Evolutionary conservation across 1,140 invertebrate genomes (phyloP).

Genomic region (Drosophila bipectinata): DNA sequence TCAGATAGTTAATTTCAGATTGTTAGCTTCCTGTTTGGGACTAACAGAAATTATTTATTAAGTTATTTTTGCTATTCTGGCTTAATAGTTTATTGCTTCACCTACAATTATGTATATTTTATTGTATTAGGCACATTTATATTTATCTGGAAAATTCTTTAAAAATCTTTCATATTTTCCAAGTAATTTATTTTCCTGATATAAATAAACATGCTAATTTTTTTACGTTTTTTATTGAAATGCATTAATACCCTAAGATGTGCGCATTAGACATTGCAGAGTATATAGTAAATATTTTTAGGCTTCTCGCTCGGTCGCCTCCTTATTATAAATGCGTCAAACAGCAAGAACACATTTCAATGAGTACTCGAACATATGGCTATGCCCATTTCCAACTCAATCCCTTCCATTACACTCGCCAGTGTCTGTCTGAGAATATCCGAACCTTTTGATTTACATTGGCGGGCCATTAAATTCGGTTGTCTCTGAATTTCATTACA

Average conservation of each 20-base stretch:
- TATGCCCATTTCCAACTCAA: neutral
- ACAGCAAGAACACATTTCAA: slow-evolving; percentile 30
- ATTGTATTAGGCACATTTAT: neutral
- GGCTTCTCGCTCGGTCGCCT: slow-evolving; percentile 1
- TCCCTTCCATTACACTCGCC: slow-evolving; percentile 29
- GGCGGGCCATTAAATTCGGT: slow-evolving; percentile 33
- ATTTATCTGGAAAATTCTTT: neutral
- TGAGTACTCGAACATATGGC: slow-evolving; percentile 38
- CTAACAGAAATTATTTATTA: neutral
- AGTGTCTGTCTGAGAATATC: slow-evolving; percentile 9
- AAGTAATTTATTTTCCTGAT: neutral
- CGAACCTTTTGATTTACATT: slow-evolving; percentile 45
- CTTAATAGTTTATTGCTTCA: neutral
- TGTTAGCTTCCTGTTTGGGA: neutral
- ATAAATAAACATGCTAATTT: neutral
- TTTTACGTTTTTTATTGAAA: neutral
- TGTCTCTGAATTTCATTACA: slow-evolving; percentile 51
- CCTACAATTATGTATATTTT: neutral
- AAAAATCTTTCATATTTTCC: neutral
- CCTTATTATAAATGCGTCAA: slow-evolving; percentile 44
- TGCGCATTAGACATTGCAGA: slow-evolving; percentile 5
- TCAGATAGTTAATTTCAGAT: neutral
- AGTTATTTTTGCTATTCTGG: neutral
- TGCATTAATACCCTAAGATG: slow-evolving; percentile 5
- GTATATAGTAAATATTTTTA: neutral